phyloP scores from a whole-genome alignment of 2,888 invertebrate genomes.

The Mycalesis mineus region DNA sequence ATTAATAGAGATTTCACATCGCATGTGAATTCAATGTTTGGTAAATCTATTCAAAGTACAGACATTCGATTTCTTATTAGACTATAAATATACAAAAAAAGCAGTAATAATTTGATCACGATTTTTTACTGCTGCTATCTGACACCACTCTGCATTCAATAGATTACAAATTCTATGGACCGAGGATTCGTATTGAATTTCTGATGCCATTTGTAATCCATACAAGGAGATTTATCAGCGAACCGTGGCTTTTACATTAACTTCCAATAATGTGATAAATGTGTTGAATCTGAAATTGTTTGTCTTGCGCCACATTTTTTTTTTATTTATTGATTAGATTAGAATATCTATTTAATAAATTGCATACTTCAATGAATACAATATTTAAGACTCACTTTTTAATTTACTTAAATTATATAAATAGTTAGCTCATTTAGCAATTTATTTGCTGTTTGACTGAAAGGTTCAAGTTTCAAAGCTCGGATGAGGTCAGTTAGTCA shows the following conservation, averaged over 20 bases:
- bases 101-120: constrained; percentile 1
- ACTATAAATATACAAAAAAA: neutral
- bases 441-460: too few species aligned
- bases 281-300: constrained; percentile 15
- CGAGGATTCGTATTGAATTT: constrained; percentile 28
- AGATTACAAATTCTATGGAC: constrained; percentile 26
- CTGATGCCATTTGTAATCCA: constrained; percentile 26
- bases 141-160: constrained; percentile 21
- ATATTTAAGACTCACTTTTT: too few species aligned
- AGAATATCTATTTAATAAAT: neutral
- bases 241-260: constrained; percentile 23
- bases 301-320: constrained; percentile 11
- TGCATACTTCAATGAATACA: neutral
- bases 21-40: too few species aligned
- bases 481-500: too few species aligned
- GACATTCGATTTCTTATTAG: neutral
- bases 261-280: constrained; percentile 22
- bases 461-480: too few species aligned
- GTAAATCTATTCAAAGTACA: too few species aligned
- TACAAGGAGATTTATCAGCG: constrained; percentile 25
- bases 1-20: too few species aligned
- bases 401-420: too few species aligned
- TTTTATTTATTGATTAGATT: neutral
- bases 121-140: constrained; percentile 13
- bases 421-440: too few species aligned